phyloP scores from a whole-genome alignment of 2,888 invertebrate species.

The Marronus borbonicus region DNA sequence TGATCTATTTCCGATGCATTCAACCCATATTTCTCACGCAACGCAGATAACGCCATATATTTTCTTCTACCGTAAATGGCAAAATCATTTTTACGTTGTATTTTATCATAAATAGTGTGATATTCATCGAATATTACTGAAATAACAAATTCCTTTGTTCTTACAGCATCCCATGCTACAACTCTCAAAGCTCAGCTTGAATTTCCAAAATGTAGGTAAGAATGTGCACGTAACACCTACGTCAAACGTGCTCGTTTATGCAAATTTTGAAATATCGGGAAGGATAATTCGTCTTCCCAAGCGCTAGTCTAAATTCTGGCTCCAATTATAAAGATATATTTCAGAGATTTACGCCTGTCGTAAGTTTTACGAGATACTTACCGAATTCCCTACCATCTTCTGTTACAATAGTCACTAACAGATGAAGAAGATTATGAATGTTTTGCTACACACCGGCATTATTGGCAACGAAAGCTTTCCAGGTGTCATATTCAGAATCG shows the following conservation, averaged over 20 bases:
- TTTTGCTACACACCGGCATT: too few species aligned
- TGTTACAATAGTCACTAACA: too few species aligned
- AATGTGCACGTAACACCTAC: conserved; percentile 1
- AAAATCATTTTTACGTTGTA: too few species aligned
- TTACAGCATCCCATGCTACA: too few species aligned
- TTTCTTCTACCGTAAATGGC: neutral
- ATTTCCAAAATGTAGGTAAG: neutral
- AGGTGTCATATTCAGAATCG: too few species aligned
- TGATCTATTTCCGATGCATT: conserved; percentile 1
- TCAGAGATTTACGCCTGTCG: neutral
- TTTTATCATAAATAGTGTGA: too few species aligned
- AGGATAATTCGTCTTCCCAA: conserved; percentile 13
- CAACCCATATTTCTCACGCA: neutral
- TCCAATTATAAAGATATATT: neutral
- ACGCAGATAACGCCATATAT: neutral
- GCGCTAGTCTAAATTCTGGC: neutral
- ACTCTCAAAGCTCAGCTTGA: neutral
- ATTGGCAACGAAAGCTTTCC: too few species aligned
- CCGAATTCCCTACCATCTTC: too few species aligned
- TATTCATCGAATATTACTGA: too few species aligned
- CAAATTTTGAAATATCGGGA: neutral
- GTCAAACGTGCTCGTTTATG: neutral
- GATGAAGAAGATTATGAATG: too few species aligned
- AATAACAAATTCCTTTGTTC: too few species aligned
- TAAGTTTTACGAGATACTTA: neutral